A percentile compares a stretch with the other conserved stretches of the same genome.
phyloP scores from a whole-genome alignment of 2,113 vertebrate species.

The Solenodon paradoxus region DNA sequence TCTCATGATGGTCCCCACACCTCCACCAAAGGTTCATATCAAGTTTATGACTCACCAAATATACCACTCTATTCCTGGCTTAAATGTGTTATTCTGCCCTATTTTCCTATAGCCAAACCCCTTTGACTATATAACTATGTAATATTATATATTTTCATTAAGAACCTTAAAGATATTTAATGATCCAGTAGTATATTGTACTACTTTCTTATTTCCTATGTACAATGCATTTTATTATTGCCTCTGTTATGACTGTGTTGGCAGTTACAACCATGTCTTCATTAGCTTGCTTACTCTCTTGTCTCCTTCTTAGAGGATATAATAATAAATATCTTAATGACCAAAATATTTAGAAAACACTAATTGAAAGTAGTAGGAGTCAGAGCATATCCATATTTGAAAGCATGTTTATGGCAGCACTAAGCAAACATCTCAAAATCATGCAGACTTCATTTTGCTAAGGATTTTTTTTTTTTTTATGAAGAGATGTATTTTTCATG shows the following conservation, averaged over 20 bases:
- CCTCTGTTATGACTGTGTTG: background rate
- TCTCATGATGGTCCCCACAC: no score
- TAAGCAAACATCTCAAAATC: background rate
- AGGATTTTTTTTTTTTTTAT: conserved; percentile 17
- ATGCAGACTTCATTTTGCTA: background rate
- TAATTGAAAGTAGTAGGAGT: background rate
- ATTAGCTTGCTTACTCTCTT: background rate
- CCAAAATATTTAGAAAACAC: background rate
- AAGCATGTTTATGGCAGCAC: background rate
- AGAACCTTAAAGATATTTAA: background rate
- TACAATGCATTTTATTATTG: background rate
- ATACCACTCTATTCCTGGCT: background rate
- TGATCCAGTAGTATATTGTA: background rate
- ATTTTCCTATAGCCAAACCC: background rate
- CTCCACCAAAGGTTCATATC: background rate
- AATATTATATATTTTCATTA: background rate
- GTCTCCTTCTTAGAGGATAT: background rate
- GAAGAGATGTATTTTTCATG: conserved; percentile 33
- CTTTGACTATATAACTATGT: background rate
- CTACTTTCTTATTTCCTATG: background rate
- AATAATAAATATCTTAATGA: background rate
- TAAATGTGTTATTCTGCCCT: background rate
- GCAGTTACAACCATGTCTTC: background rate
- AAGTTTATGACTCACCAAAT: background rate
- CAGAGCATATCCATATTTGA: background rate